Evolutionary conservation across 2,888 invertebrate species (phyloP).

Genomic region (Mellilla xanthometata): DNA sequence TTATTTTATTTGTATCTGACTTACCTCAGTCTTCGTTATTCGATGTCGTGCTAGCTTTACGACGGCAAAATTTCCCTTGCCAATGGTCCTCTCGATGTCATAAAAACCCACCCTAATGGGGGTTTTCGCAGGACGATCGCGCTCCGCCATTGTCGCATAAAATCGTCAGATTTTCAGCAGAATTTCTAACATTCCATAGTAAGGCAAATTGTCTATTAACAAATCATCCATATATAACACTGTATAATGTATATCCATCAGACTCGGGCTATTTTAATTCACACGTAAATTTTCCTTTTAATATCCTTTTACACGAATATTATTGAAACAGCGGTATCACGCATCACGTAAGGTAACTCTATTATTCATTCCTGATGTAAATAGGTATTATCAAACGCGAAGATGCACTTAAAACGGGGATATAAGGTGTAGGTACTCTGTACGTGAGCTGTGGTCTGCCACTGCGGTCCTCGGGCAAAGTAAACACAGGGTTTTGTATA

Average conservation of each 20-base stretch:
- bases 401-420: no score
- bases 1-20: conserved; percentile 39
- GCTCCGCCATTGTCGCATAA: conserved; percentile 79
- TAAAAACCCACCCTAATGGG: conserved; percentile 97
- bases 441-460: conserved; percentile 23
- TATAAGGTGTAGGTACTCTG: no score
- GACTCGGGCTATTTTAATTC: conserved; percentile 22
- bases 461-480: conserved; percentile 42
- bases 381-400: conserved; percentile 58
- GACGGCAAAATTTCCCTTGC: conserved; percentile 99
- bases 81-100: conserved; percentile 98
- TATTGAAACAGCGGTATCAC: conserved; percentile 32
- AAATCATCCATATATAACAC: conserved; percentile 49
- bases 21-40: conserved; percentile 99
- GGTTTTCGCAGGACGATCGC: conserved; percentile 83
- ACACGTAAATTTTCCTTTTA: conserved; percentile 19
- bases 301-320: conserved; percentile 29
- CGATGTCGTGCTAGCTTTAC: conserved; percentile 98
- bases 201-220: conserved; percentile 37
- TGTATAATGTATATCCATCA: conserved; percentile 48
- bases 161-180: conserved; percentile 55
- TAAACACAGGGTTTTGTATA: conserved; percentile 55
- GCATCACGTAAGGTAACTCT: conserved; percentile 31
- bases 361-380: conserved; percentile 47
- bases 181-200: conserved; percentile 49